Conservation (phyloP, 2,888 invertebrate genomes). For the Lamproptera curius region DNA sequence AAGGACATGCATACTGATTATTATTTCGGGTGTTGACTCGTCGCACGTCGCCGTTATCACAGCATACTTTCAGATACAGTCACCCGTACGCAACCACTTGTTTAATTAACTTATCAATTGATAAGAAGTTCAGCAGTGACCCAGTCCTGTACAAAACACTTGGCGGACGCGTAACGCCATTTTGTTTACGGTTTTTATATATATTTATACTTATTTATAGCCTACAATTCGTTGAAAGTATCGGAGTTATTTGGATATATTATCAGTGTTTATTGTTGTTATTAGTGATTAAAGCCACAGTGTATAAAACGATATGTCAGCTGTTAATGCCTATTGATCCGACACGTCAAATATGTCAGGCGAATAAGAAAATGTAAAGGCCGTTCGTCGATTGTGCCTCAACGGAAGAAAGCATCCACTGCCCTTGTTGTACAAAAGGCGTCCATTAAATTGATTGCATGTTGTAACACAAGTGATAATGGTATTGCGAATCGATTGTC, state of each 20-base stretch:
- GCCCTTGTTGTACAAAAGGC: constrained; percentile 30
- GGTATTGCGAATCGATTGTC: constrained; percentile 44
- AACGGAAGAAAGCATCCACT: constrained; percentile 24
- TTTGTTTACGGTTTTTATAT: constrained; percentile 13
- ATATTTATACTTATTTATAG: background rate
- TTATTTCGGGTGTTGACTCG: constrained; percentile 1
- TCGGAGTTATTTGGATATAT: background rate
- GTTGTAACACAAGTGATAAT: constrained; percentile 36
- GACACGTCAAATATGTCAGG: background rate
- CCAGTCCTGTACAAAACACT: constrained; percentile 25
- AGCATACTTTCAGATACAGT: constrained; percentile 14
- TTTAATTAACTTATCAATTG: constrained; percentile 32
- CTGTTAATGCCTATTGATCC: background rate
- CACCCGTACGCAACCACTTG: constrained; percentile 21
- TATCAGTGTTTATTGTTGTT: background rate
- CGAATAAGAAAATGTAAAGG: constrained; percentile 6
- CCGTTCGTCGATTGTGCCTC: constrained; percentile 2
- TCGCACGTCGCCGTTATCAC: constrained; percentile 24
- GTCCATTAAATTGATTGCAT: constrained; percentile 47
- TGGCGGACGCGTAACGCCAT: constrained; percentile 22
- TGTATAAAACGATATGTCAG: background rate
- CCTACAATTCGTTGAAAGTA: background rate
- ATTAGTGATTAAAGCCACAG: background rate
- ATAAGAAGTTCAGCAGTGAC: constrained; percentile 31
- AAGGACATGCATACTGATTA: no score